Base-by-base conservation (phyloP, 1,140 invertebrate genomes). In the Ptiloglossa arizonensis region DNA sequence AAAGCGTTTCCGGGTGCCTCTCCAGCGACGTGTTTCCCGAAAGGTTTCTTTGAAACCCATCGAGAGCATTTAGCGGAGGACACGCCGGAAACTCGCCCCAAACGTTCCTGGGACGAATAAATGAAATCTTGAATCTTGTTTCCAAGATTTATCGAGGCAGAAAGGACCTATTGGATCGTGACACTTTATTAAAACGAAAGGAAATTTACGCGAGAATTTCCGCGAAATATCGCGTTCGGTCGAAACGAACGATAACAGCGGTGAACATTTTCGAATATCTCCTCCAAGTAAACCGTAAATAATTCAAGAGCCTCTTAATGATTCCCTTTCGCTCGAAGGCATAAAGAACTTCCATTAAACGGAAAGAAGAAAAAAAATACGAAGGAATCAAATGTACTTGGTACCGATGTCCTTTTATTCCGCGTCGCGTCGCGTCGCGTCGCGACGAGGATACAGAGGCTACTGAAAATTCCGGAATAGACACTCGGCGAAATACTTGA, bases 401-500 rank as follows among this genome's bases (percentile, higher is more conserved):
- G 62, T 35, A 29, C 41, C 38, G 29, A n/a, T 59, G 54, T 32
- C 38, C 15, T 76, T 80, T 80, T 80, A 76, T 69, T 76, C 35
- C 22, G 69, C 27, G 38, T 69, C 41, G 22, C 32, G 56, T 5
- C 22, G 69, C 27, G 38, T 69, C 41, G 22, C 32, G 56, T 5
- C 56, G 41, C 22, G 41, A 74, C 66, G 35, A 78, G 32, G 46
- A 32, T 32, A 59, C 44, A 64, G 15, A 27, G 8, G 9, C 48
- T 64, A 35, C 17, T 70, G 78, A 70, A 84, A 85, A 79, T 85
- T 84, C 82, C 74, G 67, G 41, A 57, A 80, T 81, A 85, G 83
- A 82, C 75, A 76, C 62, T 76, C 81, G 27, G 56, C 71, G 63
- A 79, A 87, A 74, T 86, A 74, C 81, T 86, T 83, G 67, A 81